phyloP scores from a whole-genome alignment of 2,113 vertebrate genomes.

The Craseonycteris thonglongyai region DNA sequence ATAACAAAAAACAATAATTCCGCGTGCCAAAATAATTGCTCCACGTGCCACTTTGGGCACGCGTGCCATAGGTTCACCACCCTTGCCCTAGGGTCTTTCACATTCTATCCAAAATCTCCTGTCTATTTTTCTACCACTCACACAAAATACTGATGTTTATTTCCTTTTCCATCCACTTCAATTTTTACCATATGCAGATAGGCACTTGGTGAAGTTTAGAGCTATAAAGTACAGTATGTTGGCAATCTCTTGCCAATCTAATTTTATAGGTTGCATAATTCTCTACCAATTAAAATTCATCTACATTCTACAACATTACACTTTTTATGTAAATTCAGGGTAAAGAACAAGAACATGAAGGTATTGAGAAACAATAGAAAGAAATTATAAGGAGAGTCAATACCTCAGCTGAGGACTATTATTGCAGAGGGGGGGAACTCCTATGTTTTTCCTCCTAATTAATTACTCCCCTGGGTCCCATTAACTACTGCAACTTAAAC shows the following conservation, averaged over 20 bases:
- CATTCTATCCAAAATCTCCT: background rate
- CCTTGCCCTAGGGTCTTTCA: background rate
- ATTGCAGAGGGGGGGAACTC: too few relatives aligned
- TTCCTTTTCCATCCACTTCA: background rate
- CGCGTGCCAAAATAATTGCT: too few relatives aligned
- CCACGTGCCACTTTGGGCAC: too few relatives aligned
- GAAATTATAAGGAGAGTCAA: background rate
- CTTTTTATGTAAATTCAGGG: background rate
- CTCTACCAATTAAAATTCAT: background rate
- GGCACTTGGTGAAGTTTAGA: background rate
- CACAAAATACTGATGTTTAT: background rate
- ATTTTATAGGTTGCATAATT: background rate
- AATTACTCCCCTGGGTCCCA: background rate
- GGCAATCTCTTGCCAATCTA: background rate
- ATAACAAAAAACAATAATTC: too few relatives aligned
- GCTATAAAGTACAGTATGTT: background rate
- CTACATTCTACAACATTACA: background rate
- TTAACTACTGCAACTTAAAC: background rate
- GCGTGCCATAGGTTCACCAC: too few relatives aligned
- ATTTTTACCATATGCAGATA: background rate
- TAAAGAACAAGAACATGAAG: background rate
- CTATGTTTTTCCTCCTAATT: background rate
- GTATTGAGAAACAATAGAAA: background rate
- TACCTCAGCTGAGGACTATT: background rate
- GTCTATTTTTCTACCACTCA: background rate